phyloP scores from a whole-genome alignment of 1,140 invertebrate genomes.

The Diorhabda sublineata region DNA sequence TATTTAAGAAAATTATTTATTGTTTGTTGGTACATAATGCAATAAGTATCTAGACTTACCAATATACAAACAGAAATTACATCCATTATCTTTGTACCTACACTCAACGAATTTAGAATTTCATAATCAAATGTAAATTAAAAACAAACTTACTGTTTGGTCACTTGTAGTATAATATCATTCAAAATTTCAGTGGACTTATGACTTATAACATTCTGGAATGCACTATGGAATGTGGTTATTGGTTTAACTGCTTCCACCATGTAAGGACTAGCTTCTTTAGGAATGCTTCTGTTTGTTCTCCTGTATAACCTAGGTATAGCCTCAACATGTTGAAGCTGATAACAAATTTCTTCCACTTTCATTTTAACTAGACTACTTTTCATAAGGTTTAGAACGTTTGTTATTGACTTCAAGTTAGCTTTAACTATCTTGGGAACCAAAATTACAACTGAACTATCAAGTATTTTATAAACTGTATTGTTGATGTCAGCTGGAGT shows the following conservation, averaged over 20 bases:
- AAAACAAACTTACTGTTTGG: constrained; percentile 29
- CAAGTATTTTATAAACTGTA: constrained; percentile 35
- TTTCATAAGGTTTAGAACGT: constrained; percentile 50
- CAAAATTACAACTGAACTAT: constrained; percentile 24
- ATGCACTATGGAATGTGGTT: constrained; percentile 57
- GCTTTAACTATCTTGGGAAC: constrained; percentile 31
- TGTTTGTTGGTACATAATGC: too few relatives aligned
- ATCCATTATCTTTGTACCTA: too few relatives aligned
- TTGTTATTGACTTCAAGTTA: constrained; percentile 48
- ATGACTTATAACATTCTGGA: constrained; percentile 48
- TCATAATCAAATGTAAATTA: too few relatives aligned
- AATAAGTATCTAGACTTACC: too few relatives aligned
- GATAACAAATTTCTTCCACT: constrained; percentile 52
- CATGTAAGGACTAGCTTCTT: constrained; percentile 74
- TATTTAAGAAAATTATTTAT: too few relatives aligned
- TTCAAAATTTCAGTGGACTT: constrained; percentile 26
- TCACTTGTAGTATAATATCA: constrained; percentile 28
- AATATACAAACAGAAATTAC: too few relatives aligned
- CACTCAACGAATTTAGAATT: too few relatives aligned
- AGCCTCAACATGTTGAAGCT: constrained; percentile 76
- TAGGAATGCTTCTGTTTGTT: constrained; percentile 84
- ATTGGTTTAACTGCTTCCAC: constrained; percentile 62
- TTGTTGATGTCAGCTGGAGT: constrained; percentile 22
- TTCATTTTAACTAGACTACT: constrained; percentile 51
- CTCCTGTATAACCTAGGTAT: constrained; percentile 88